These are phyloP conservation scores for Caenorhabditis sp. DNA, from an alignment of 2,888 invertebrate species.

Conservation along the genomic window DNA sequence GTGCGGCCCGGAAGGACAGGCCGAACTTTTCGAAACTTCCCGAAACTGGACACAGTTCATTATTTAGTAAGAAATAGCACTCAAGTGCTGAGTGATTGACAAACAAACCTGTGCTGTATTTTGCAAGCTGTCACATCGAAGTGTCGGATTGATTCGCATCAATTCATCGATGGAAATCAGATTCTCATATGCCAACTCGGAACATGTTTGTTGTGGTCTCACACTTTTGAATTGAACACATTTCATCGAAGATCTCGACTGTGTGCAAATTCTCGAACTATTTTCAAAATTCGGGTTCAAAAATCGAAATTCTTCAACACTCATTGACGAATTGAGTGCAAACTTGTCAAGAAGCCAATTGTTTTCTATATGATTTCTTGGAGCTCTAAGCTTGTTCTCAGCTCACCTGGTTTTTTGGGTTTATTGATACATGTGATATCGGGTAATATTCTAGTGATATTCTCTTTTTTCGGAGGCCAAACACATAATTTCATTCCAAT, in stretches of 20 bases:
- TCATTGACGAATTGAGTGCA: background rate
- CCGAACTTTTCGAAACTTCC: too few relatives aligned
- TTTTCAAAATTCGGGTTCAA: background rate
- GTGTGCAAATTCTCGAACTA: background rate
- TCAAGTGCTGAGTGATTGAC: too few relatives aligned
- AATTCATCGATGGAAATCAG: background rate
- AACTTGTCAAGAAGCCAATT: background rate
- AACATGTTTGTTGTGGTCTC: background rate
- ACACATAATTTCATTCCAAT: background rate
- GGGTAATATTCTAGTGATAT: background rate
- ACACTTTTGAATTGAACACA: background rate
- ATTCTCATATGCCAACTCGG: background rate
- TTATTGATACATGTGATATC: background rate
- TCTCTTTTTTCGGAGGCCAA: background rate
- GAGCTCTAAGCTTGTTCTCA: too few relatives aligned
- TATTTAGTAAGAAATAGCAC: too few relatives aligned
- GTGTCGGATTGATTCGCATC: background rate
- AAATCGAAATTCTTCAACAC: background rate
- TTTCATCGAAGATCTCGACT: background rate
- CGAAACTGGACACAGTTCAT: too few relatives aligned
- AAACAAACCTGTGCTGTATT: background rate
- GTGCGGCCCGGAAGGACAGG: too few relatives aligned
- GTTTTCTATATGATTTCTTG: too few relatives aligned
- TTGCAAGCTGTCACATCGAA: background rate
- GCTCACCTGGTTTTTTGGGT: too few relatives aligned